Evolutionary conservation across 2,113 vertebrate species (phyloP), one percentile per base, ranked within the genome.

Genomic region (Cephalopterus ornatus): DNA sequence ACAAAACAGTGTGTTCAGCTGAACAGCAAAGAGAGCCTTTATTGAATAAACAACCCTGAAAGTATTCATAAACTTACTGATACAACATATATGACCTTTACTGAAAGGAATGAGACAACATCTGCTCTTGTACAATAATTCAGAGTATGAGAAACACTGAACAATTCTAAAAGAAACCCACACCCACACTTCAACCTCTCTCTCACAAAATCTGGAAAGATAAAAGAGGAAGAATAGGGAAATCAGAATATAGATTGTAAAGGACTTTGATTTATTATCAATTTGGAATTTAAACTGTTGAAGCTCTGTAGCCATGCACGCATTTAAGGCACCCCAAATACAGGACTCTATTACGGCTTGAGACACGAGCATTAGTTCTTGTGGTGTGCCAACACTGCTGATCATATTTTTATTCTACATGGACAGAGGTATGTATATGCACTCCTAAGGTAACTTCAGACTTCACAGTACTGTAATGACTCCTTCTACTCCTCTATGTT

Each of bases 41-140:
- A 76, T 14, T 65, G 58, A 95, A 95, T 85, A 93, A 96, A 95
- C 84, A 95, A 94, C 35, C 18, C 89, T 73, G 50, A 81, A 95
- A 95, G 73, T 78, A 91, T 91, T 95, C 70, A 79, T 87, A 94
- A 95, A 96, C 93, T 94, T 88, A 95, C 91, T 94, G 89, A 94
- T 85, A 91, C 77, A 93, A 96, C 84, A 89, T 94, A 97, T 89
- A 82, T 95, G 94, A 97, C 94, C 91, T 96, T 91, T 89, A 89
- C 26, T 2, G 3, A 95, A 95, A 95, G 94, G 93, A 96, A 96
- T 92, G 93, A 95, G 81, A 91, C 72, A 88, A 90, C 94, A 96
- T 93, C 91, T 96, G 95, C 83, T 95, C 67, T 91, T 93, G 62
- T 85, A 95, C 58, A 88, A 39, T 82, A 82, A 94, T 88, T 1